Conservation (phyloP, 2,113 vertebrate genomes). For the Peromyscus polionotus region DNA sequence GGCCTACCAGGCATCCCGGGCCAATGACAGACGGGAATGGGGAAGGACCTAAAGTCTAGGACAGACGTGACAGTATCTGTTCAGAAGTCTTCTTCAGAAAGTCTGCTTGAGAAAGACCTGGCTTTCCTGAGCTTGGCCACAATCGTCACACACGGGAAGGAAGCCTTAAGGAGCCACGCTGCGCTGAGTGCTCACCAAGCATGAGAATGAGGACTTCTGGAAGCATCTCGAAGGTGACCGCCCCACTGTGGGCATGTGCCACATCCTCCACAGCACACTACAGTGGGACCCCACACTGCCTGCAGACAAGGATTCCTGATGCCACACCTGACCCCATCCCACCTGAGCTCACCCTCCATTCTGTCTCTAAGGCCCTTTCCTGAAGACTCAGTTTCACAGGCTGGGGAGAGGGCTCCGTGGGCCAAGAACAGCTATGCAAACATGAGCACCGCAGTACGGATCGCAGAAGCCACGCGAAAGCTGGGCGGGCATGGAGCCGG, state of each 20-base stretch:
- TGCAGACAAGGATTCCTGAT: not conserved
- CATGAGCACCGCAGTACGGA: not conserved
- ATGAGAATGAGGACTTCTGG: not conserved
- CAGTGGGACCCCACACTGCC: not conserved
- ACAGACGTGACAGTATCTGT: not conserved
- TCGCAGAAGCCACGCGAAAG: not conserved
- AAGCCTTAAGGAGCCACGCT: not conserved
- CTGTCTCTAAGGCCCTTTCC: slow-evolving; percentile 7
- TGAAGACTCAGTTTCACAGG: not conserved
- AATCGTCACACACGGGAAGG: not conserved
- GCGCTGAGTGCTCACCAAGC: not conserved
- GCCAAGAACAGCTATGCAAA: no score
- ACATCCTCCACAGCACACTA: not conserved
- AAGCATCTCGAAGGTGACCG: not conserved
- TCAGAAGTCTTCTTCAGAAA: not conserved
- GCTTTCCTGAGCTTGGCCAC: not conserved
- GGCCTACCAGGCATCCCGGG: not conserved
- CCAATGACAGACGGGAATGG: not conserved
- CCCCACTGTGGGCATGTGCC: not conserved
- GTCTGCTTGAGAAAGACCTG: not conserved
- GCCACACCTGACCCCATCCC: not conserved
- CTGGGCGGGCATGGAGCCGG: not conserved
- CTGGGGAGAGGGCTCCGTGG: not conserved
- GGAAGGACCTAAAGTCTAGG: not conserved
- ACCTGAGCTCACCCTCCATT: not conserved